Evolutionary conservation across 1,140 invertebrate species (phyloP).

Genomic region (Rhizoglyphus robini): DNA sequence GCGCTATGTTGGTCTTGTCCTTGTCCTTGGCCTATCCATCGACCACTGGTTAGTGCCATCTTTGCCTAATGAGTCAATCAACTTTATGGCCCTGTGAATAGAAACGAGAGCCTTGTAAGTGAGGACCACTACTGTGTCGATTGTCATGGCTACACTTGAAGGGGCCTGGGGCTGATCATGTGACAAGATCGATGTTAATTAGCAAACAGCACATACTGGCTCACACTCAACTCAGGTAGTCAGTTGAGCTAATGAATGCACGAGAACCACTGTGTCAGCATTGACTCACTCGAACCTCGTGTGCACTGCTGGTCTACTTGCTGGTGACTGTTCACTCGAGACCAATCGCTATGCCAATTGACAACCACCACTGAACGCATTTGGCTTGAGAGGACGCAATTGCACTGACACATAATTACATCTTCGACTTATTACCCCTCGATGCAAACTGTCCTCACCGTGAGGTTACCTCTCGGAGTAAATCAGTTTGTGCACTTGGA

Average conservation of each 20-base stretch:
- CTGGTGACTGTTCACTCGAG: slow-evolving; percentile 1
- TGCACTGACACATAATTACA: background rate
- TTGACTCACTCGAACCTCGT: background rate
- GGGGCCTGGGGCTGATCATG: background rate
- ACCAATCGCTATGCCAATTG: slow-evolving; percentile 5
- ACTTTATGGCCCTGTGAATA: no score
- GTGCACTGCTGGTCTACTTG: background rate
- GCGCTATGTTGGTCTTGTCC: no score
- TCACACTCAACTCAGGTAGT: background rate
- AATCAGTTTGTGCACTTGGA: slow-evolving; percentile 1
- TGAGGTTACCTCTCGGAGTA: background rate
- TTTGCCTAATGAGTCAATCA: no score
- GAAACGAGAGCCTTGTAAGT: no score
- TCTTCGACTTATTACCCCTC: slow-evolving; percentile 6
- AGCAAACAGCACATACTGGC: background rate
- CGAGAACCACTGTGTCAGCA: no score
- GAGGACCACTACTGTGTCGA: no score
- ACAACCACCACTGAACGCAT: background rate
- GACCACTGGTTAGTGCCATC: no score
- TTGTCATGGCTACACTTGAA: no score
- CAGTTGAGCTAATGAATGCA: no score
- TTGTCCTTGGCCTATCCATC: no score
- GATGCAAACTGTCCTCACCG: slow-evolving; percentile 7
- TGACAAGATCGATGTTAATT: background rate
- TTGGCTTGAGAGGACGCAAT: background rate